Evolutionary conservation across 2,888 invertebrate genomes (phyloP).

Genomic region (Zelleria hepariella): DNA sequence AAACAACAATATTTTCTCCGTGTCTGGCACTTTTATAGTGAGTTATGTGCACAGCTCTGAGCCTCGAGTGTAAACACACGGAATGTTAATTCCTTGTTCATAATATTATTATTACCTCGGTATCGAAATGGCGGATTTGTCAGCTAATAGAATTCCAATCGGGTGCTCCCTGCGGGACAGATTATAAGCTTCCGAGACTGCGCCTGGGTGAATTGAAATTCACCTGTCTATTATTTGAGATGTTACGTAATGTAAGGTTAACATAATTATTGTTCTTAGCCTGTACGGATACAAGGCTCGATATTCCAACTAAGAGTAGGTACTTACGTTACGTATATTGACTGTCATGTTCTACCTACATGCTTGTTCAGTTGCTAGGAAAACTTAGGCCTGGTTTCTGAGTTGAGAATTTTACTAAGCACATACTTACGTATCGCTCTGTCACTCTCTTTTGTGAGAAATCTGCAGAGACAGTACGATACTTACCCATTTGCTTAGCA

Average conservation of each 20-base stretch:
- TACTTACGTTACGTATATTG: too few species aligned
- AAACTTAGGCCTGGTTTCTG: too few species aligned
- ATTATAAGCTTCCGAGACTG: conserved; percentile 17
- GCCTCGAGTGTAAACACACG: not conserved
- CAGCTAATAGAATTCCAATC: conserved; percentile 30
- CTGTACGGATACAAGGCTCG: too few species aligned
- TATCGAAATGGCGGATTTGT: conserved; percentile 18
- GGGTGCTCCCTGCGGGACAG: conserved; percentile 22
- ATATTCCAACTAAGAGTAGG: too few species aligned
- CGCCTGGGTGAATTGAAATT: conserved; percentile 15
- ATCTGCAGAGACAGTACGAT: too few species aligned
- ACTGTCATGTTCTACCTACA: too few species aligned
- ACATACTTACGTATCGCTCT: too few species aligned
- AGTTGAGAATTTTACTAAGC: too few species aligned
- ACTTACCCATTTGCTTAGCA: too few species aligned
- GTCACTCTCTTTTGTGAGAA: too few species aligned
- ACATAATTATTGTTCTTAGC: not conserved
- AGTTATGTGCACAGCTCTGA: not conserved
- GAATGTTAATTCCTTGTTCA: not conserved
- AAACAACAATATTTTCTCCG: not conserved
- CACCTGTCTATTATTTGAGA: conserved; percentile 5
- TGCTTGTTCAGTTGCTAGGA: too few species aligned
- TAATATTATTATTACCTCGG: not conserved
- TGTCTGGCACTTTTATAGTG: not conserved
- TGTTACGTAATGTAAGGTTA: not conserved